These are phyloP conservation scores for Nannoperca obscura DNA, from an alignment of 2,797 vertebrate genomes.

Conservation along the genomic window DNA sequence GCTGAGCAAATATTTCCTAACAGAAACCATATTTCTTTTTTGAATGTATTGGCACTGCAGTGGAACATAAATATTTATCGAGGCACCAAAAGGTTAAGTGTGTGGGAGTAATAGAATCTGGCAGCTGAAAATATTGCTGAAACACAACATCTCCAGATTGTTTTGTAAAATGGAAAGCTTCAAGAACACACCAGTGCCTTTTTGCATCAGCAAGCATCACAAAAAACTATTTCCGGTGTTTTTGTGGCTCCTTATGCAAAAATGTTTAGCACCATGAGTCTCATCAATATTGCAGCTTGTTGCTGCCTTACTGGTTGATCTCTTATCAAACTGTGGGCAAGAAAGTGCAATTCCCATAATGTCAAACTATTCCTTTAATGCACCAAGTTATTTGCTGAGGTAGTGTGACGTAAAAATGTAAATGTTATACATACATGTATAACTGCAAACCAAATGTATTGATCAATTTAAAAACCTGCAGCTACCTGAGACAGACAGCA, in stretches of 20 bases:
- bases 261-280: not conserved
- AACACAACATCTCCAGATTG: slow-evolving; percentile 41
- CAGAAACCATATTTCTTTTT: slow-evolving; percentile 51
- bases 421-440: slow-evolving; percentile 3
- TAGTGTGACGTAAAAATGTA: not conserved
- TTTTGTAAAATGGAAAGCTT: slow-evolving; percentile 41
- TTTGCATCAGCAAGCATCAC: slow-evolving; percentile 10
- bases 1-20: slow-evolving; percentile 51
- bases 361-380: not conserved
- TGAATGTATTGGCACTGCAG: slow-evolving; percentile 36
- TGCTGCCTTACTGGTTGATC: not conserved
- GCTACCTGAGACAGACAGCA: slow-evolving; percentile 2
- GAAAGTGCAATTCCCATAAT: not conserved
- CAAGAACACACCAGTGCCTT: slow-evolving; percentile 5
- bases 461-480: not conserved
- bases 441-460: slow-evolving; percentile 8
- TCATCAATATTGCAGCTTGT: not conserved
- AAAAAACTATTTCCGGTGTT: not conserved
- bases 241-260: not conserved
- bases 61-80: slow-evolving; percentile 70
- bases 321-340: not conserved
- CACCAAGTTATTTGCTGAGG: not conserved
- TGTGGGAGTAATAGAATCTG: slow-evolving; percentile 68
- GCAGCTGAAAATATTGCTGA: slow-evolving; percentile 62
- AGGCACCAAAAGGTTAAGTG: slow-evolving; percentile 67